Evolutionary conservation across 2,797 vertebrate species (phyloP), one percentile per base, ranked within the genome.

Genomic region (Chrysocyon brachyurus): DNA sequence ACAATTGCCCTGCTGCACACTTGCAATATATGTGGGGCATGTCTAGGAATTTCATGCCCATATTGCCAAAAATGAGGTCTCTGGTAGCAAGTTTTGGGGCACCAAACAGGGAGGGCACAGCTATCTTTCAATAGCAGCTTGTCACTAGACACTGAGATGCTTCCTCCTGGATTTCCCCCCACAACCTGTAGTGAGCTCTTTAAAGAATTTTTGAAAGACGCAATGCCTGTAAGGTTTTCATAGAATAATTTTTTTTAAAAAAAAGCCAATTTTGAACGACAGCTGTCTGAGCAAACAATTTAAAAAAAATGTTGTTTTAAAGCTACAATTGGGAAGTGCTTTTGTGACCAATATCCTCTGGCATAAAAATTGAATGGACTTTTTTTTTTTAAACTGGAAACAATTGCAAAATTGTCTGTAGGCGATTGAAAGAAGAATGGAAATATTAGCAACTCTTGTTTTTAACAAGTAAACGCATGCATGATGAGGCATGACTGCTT

Each of bases 81-180:
- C 33, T 49, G 6, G 5, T 6, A 15, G 31, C n/a, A 72, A 31
- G 0, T 26, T 12, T 10, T 6, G 46, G 49, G 15, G 4, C 16
- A 19, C 9, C 21, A 46, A 15, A 26, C 11, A 24, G 40, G 83
- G 26, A 78, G 15, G 12, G 2, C 1, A 2, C 0, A 9, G 0
- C 0, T 2, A 1, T 46, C 9, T 12, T 46, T 15, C 0, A 2
- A 1, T 1, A 19, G 5, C 4, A 40, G 7, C 2, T 5, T 5
- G 2, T 72, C 6, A 26, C 12, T 56, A 12, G 49, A 3, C 28
- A 2, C 22, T 21, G 81, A 12, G 14, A 6, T 77, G 5, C 22
- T 63, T 11, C 14, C 22, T 63, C 12, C 14, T 54, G 31, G 15
- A 66, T 11, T 6, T 52, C 11, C 6, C 2, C 6, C 19, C 3